Conservation (phyloP, 2,888 invertebrate genomes). For the Drosophila cyrtoloma region DNA sequence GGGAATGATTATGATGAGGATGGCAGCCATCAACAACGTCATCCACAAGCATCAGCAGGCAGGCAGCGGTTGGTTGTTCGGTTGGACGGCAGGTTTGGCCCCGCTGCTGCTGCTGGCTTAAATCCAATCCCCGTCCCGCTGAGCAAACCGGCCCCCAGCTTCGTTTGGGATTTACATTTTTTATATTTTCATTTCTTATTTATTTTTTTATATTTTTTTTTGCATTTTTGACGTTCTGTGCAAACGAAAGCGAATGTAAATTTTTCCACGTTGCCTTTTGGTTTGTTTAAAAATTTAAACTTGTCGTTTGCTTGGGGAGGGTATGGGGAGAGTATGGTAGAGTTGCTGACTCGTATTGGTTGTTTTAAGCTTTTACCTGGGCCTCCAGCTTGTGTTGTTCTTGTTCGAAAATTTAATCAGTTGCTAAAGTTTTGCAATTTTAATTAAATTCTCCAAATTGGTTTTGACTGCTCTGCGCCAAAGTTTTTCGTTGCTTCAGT, state of each 20-base stretch:
- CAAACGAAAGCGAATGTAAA: constrained; percentile 80
- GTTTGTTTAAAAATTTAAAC: constrained; percentile 77
- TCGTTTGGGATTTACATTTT: constrained; percentile 61
- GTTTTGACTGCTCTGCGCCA: constrained; percentile 82
- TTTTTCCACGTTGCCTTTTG: constrained; percentile 65
- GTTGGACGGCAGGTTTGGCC: constrained; percentile 49
- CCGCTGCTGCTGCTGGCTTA: constrained; percentile 60
- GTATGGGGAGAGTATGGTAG: neutral
- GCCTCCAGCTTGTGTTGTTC: constrained; percentile 35
- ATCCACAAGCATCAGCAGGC: constrained; percentile 58
- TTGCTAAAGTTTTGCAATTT: constrained; percentile 84
- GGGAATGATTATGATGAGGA: constrained; percentile 57
- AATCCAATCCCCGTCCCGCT: constrained; percentile 63
- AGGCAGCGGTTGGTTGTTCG: constrained; percentile 36
- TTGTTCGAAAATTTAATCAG: constrained; percentile 81
- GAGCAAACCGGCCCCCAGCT: constrained; percentile 24
- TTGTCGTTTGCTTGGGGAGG: constrained; percentile 60
- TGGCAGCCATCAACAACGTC: constrained; percentile 81
- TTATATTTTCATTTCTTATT: constrained; percentile 48
- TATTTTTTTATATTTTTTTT: constrained; percentile 25
- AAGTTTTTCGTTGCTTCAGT: constrained; percentile 68
- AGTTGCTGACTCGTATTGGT: constrained; percentile 23
- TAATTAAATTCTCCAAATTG: constrained; percentile 84
- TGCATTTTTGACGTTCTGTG: constrained; percentile 42
- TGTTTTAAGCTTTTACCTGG: constrained; percentile 77